Evolutionary conservation across 1,140 invertebrate genomes (phyloP).

Genomic region (Drosophila sulfurigaster): DNA sequence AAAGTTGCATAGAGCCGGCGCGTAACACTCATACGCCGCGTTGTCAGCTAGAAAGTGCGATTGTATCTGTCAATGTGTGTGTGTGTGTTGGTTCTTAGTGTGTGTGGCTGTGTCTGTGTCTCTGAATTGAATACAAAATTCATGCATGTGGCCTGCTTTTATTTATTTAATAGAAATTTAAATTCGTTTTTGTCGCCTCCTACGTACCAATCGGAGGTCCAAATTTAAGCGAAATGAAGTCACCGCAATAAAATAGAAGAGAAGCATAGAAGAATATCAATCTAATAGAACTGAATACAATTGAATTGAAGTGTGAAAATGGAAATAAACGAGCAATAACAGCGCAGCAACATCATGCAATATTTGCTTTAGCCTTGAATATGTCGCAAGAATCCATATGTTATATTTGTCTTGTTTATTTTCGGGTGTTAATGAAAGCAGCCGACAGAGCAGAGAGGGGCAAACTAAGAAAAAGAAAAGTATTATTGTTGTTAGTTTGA

Average conservation of each 20-base stretch:
- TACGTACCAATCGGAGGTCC: constrained; percentile 33
- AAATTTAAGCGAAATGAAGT: constrained; percentile 66
- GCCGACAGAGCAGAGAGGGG: constrained; percentile 4
- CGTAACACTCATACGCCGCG: constrained; percentile 63
- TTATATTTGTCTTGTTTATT: constrained; percentile 39
- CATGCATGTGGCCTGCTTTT: constrained; percentile 56
- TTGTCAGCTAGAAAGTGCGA: constrained; percentile 77
- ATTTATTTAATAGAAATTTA: constrained; percentile 77
- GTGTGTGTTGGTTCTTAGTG: constrained; percentile 31
- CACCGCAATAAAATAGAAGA: constrained; percentile 49
- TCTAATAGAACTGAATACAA: constrained; percentile 32
- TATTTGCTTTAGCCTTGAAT: constrained; percentile 78
- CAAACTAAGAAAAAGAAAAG: constrained; percentile 29
- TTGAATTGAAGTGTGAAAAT: constrained; percentile 64
- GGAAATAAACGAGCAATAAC: constrained; percentile 53
- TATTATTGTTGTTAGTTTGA: constrained; percentile 26
- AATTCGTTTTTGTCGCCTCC: constrained; percentile 45
- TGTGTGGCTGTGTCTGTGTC: constrained; percentile 37
- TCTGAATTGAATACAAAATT: constrained; percentile 67
- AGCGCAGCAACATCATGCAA: constrained; percentile 49
- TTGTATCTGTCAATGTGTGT: constrained; percentile 32
- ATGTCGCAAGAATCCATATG: constrained; percentile 75
- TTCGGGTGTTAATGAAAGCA: constrained; percentile 66
- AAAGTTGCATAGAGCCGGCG: constrained; percentile 33
- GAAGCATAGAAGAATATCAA: constrained; percentile 26